Percentiles rank a stretch among this genome's conserved stretches.
These are phyloP conservation scores for Castor canadensis DNA, from an alignment of 2,113 vertebrate genomes.

Conservation along the genomic window DNA sequence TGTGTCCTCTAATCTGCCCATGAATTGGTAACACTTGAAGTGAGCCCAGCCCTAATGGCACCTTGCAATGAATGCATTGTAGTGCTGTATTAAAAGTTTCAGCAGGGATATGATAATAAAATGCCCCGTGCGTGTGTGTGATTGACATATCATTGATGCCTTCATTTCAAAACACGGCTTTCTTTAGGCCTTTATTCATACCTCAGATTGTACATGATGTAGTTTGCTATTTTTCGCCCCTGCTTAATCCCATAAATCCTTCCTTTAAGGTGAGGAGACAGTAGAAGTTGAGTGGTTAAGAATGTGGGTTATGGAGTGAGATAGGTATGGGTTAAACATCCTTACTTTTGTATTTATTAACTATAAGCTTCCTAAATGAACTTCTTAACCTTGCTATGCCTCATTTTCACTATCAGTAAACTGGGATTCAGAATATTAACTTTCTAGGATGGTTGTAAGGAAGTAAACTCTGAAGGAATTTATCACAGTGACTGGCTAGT, in stretches of 20 bases:
- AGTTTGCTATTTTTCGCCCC: conserved; percentile 66
- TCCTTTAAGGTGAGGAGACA: neutral
- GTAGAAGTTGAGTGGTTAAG: neutral
- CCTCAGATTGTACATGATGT: conserved; percentile 61
- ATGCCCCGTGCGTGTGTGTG: conserved; percentile 10
- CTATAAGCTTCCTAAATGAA: neutral
- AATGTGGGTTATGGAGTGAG: neutral
- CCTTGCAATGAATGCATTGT: conserved; percentile 79
- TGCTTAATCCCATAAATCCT: conserved; percentile 56
- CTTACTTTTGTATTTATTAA: neutral
- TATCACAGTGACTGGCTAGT: neutral
- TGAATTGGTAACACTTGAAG: conserved; percentile 83
- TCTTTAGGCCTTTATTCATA: conserved; percentile 60
- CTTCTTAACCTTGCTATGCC: neutral
- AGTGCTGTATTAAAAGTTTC: conserved; percentile 72
- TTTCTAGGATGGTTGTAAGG: rapidly evolving
- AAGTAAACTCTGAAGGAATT: neutral
- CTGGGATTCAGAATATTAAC: neutral
- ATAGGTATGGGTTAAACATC: no score
- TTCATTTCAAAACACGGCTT: conserved; percentile 45
- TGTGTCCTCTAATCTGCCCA: conserved; percentile 88
- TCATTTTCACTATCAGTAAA: neutral
- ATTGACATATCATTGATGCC: neutral
- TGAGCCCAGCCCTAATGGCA: conserved; percentile 79
- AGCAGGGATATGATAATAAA: conserved; percentile 56